A percentile compares a stretch with the other conserved stretches of the same genome.
Evolutionary conservation across 2,113 vertebrate species (phyloP).

Genomic region (Gymnogyps californianus): DNA sequence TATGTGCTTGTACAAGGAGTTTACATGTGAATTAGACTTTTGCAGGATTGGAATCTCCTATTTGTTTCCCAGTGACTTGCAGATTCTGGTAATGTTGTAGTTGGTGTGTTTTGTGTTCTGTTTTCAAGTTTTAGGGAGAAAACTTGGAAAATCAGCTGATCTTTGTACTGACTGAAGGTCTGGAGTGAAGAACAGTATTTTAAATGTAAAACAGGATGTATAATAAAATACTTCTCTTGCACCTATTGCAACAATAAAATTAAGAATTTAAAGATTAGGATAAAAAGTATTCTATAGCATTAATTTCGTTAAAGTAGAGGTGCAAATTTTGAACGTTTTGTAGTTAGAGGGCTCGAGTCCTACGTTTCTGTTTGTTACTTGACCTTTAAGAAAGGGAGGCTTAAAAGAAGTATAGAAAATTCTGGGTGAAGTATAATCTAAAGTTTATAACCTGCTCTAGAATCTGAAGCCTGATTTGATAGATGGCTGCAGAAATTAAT

Average conservation of each 20-base stretch:
- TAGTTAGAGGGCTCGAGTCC: background rate
- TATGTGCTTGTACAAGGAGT: background rate
- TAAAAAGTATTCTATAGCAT: background rate
- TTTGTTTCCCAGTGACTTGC: background rate
- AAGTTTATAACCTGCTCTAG: background rate
- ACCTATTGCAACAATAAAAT: background rate
- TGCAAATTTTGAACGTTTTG: background rate
- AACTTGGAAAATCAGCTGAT: background rate
- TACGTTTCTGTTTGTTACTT: background rate
- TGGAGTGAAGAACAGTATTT: background rate
- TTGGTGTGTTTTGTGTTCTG: background rate
- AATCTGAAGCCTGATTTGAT: background rate
- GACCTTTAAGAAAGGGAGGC: background rate
- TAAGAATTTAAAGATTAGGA: background rate
- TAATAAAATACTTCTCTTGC: background rate
- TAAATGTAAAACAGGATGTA: background rate
- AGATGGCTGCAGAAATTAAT: background rate
- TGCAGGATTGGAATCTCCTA: background rate
- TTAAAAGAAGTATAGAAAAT: background rate
- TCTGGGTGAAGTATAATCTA: background rate
- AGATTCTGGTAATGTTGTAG: background rate
- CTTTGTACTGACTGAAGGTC: background rate
- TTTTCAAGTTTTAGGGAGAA: background rate
- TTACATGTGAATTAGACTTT: background rate
- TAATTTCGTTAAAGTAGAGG: background rate